These are phyloP conservation scores for Epinotia nisella DNA, from an alignment of 2,888 invertebrate species.

Conservation along the genomic window DNA sequence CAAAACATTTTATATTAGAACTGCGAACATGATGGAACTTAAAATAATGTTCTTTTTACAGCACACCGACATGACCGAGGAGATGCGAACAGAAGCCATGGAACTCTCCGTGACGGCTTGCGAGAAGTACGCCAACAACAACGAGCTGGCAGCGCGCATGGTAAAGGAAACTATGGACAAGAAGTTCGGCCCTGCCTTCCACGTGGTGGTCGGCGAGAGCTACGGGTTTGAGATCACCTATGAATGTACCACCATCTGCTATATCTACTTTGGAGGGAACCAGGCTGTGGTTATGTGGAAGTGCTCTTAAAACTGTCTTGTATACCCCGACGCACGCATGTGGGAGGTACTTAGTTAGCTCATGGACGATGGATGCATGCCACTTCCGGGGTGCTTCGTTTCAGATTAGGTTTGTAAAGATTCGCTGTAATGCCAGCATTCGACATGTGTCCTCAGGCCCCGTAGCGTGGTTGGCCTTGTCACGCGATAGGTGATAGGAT, in stretches of 20 bases:
- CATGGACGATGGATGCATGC: background rate
- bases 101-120: conserved; percentile 97
- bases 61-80: conserved; percentile 97
- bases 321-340: background rate
- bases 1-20: no score
- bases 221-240: conserved; percentile 97
- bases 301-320: conserved; percentile 84
- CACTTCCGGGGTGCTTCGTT: background rate
- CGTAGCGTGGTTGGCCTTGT: no score
- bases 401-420: background rate
- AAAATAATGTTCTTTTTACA: conserved; percentile 65
- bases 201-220: conserved; percentile 98
- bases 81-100: conserved; percentile 95
- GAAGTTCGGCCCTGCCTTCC: conserved; percentile 97
- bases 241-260: conserved; percentile 93
- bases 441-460: no score
- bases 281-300: conserved; percentile 96
- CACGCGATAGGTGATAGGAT: no score
- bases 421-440: background rate
- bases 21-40: background rate
- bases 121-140: conserved; percentile 94
- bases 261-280: conserved; percentile 96
- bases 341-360: background rate
- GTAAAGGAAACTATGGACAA: conserved; percentile 98
- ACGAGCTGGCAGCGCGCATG: conserved; percentile 95